Percentiles rank a stretch among this genome's conserved stretches.
Conservation (phyloP, 2,797 vertebrate species). For the Aselliscus stoliczkanus region DNA sequence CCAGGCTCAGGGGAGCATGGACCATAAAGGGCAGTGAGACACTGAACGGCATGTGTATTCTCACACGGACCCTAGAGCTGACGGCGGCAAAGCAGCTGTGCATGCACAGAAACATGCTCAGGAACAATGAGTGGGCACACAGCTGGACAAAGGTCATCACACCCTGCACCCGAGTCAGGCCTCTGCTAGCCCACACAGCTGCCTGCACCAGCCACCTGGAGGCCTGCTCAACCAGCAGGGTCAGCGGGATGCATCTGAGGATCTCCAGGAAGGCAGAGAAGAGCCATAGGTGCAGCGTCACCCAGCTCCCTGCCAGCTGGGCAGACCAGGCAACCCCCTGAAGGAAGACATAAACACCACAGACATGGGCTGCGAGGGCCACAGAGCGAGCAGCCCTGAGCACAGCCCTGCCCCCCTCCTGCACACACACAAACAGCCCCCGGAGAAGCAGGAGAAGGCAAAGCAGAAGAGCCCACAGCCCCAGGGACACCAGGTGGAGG, state of each 20-base stretch:
- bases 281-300: background rate
- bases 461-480: background rate
- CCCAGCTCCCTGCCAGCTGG: conserved; percentile 30
- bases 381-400: fast-evolving
- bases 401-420: background rate
- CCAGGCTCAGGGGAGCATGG: background rate
- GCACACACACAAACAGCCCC: background rate
- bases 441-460: background rate
- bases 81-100: conserved; percentile 34
- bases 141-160: background rate
- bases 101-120: background rate
- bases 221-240: background rate
- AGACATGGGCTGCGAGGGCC: background rate
- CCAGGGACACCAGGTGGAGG: background rate
- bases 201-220: background rate
- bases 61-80: conserved; percentile 51
- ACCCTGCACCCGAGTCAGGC: background rate
- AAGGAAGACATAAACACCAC: background rate
- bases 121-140: background rate
- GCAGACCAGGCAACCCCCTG: conserved; percentile 6
- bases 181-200: background rate
- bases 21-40: conserved; percentile 35
- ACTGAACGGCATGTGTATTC: background rate
- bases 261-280: background rate
- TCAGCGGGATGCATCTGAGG: fast-evolving